Percentiles rank a stretch among this genome's conserved stretches.
These are phyloP conservation scores for Cryptosula pallasiana DNA, from an alignment of 2,888 invertebrate species.

Conservation along the genomic window DNA sequence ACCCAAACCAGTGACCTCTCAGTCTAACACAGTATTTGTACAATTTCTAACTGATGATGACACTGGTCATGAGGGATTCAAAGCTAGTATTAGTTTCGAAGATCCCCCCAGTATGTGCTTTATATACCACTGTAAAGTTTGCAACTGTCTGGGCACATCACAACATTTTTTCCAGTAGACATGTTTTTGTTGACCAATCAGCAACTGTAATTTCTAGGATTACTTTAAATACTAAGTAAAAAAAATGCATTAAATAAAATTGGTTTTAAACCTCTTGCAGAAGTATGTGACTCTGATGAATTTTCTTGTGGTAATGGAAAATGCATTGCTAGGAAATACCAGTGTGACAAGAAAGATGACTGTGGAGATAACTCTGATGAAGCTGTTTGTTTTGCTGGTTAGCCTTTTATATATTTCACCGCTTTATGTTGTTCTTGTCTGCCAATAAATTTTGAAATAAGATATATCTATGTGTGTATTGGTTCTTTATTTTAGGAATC, in stretches of 20 bases:
- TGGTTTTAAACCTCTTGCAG: not conserved
- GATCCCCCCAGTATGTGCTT: constrained; percentile 31
- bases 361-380: constrained; percentile 25
- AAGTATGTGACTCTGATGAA: constrained; percentile 14
- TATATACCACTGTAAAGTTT: not conserved
- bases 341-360: constrained; percentile 23
- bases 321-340: not conserved
- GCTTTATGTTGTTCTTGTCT: too few relatives aligned
- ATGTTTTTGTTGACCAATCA: too few relatives aligned
- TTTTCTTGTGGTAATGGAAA: constrained; percentile 13
- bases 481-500: not conserved
- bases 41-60: constrained; percentile 35
- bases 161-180: not conserved
- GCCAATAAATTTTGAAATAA: too few relatives aligned
- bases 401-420: too few relatives aligned
- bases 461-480: too few relatives aligned
- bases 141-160: not conserved
- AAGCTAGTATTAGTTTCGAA: constrained; percentile 33
- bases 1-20: constrained; percentile 34
- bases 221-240: too few relatives aligned
- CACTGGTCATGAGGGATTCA: constrained; percentile 36
- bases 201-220: not conserved
- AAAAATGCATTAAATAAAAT: too few relatives aligned
- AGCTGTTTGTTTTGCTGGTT: not conserved
- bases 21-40: constrained; percentile 31